Conservation (phyloP, 2,113 vertebrate genomes). For the Bujurquina vittata region DNA sequence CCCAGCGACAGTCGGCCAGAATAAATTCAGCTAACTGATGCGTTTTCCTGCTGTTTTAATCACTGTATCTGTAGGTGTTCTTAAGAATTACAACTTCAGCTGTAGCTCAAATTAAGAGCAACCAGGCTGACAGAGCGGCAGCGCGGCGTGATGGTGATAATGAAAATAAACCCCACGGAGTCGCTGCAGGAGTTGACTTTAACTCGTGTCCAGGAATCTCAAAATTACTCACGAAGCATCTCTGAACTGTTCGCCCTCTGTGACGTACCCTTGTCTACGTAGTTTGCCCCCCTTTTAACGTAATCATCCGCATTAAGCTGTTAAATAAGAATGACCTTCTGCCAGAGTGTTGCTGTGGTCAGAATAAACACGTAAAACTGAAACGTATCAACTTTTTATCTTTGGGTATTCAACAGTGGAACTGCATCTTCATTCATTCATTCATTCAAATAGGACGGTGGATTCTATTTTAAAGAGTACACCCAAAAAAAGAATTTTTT, state of each 20-base stretch:
- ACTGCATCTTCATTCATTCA: too few relatives aligned
- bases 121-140: background rate
- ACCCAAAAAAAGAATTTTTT: too few relatives aligned
- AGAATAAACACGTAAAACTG: background rate
- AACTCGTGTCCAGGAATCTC: conserved; percentile 6
- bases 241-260: background rate
- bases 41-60: background rate
- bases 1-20: background rate
- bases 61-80: conserved; percentile 4
- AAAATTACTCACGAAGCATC: background rate
- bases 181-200: background rate
- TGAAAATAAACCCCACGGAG: conserved; percentile 7
- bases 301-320: background rate
- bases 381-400: background rate
- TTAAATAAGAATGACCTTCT: background rate
- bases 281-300: too few relatives aligned
- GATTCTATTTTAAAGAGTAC: too few relatives aligned
- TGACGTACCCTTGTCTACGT: too few relatives aligned
- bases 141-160: background rate
- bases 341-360: background rate
- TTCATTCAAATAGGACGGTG: too few relatives aligned
- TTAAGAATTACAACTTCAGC: conserved; percentile 6
- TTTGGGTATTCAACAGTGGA: background rate
- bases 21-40: conserved; percentile 5
- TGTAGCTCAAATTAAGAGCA: background rate